Evolutionary conservation across 2,113 vertebrate genomes (phyloP).

Genomic region (Brachyhypopomus occidentalis): DNA sequence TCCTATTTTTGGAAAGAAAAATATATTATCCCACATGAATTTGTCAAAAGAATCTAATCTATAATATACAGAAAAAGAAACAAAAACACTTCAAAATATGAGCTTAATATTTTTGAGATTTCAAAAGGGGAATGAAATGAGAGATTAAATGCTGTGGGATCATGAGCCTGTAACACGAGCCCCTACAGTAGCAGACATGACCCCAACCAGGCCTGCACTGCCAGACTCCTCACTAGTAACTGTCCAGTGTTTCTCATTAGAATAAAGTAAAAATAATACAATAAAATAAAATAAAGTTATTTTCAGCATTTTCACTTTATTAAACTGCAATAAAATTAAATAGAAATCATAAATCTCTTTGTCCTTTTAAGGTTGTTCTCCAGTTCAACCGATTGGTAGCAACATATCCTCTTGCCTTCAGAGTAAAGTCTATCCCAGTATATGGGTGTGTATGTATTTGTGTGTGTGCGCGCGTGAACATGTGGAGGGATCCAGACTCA

Average conservation of each 20-base stretch:
- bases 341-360: conserved; percentile 20
- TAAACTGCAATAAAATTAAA: conserved; percentile 28
- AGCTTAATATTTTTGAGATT: not conserved
- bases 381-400: not conserved
- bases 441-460: not conserved
- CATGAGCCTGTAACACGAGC: not conserved
- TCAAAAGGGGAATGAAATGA: not conserved
- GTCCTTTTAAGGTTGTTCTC: not conserved
- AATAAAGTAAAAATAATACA: conserved; percentile 18
- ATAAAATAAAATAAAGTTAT: conserved; percentile 32
- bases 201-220: not conserved
- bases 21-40: not conserved
- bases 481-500: conserved; percentile 58
- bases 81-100: not conserved
- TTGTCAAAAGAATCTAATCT: conserved; percentile 5
- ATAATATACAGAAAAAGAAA: not conserved
- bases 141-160: conserved; percentile 16
- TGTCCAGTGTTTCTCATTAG: conserved; percentile 11
- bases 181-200: too few relatives aligned
- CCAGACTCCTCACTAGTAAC: not conserved
- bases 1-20: not conserved
- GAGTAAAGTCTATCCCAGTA: not conserved
- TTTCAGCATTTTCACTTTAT: conserved; percentile 2
- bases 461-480: conserved; percentile 11
- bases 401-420: not conserved